Percentiles rank a stretch among this genome's conserved stretches.
Evolutionary conservation across 23 tunicate species (phyloP).

Genomic region (Trididemnum miniatum): DNA sequence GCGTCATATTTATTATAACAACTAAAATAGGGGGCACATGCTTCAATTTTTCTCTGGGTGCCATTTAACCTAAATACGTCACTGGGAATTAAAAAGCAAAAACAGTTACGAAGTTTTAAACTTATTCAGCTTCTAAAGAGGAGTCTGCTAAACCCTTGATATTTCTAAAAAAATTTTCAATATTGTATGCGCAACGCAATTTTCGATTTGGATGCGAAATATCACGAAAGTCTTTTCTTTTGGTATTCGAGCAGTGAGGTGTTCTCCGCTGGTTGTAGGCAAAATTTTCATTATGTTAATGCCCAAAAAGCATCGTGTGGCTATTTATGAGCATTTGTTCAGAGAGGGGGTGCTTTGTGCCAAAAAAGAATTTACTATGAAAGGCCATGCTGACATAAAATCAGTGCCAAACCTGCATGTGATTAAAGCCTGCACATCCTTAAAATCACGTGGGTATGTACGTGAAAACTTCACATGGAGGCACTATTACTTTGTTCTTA

Average conservation of each 20-base stretch:
- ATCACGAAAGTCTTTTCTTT: neutral
- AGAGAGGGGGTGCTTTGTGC: conserved; percentile 94
- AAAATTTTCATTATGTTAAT: conserved; percentile 80
- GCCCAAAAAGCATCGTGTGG: conserved; percentile 85
- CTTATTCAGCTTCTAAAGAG: too few species aligned
- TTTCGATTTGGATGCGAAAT: neutral
- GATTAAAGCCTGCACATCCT: conserved; percentile 79
- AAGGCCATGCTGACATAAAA: conserved; percentile 63
- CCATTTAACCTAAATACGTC: too few species aligned
- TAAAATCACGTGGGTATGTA: conserved; percentile 88
- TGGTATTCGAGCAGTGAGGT: neutral
- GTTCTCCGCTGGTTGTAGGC: neutral
- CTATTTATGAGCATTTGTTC: conserved; percentile 85
- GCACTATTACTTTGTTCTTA: conserved; percentile 79
- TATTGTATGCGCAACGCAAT: too few species aligned
- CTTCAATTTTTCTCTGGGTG: too few species aligned
- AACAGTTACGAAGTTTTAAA: too few species aligned
- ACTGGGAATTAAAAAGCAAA: too few species aligned
- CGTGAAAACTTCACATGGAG: conserved; percentile 88
- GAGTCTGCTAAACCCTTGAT: too few species aligned
- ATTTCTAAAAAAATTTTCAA: too few species aligned
- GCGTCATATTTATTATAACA: too few species aligned
- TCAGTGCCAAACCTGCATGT: conserved; percentile 86
- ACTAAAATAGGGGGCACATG: too few species aligned
- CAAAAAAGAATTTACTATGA: conserved; percentile 61